These are phyloP conservation scores for Candidula unifasciata DNA, from an alignment of 2,888 invertebrate species.

Conservation along the genomic window DNA sequence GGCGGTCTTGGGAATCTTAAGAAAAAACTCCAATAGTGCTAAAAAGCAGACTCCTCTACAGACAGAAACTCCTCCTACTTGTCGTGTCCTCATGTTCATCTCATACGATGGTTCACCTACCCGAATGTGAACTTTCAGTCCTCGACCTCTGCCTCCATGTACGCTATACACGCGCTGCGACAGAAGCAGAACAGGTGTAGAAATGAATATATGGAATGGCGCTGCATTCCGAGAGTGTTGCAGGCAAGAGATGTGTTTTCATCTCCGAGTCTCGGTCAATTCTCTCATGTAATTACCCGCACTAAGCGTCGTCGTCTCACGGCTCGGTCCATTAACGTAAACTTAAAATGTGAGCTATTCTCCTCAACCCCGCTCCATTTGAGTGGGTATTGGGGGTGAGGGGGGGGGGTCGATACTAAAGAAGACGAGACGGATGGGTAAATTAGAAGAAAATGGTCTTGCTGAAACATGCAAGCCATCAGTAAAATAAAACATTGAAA, in stretches of 20 bases:
- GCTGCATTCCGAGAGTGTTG: slow-evolving; percentile 24
- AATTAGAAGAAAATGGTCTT: no score
- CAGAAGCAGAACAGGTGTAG: slow-evolving; percentile 48
- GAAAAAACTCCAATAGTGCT: no score
- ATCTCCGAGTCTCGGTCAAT: slow-evolving; percentile 30
- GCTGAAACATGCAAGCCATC: no score
- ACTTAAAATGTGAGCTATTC: slow-evolving; percentile 11
- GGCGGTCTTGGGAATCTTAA: no score
- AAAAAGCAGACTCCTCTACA: no score
- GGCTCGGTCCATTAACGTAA: slow-evolving; percentile 12
- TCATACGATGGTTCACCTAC: no score
- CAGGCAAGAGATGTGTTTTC: slow-evolving; percentile 4
- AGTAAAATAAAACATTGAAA: no score
- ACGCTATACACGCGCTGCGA: slow-evolving; percentile 44
- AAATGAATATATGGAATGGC: slow-evolving; percentile 2
- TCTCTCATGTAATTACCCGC: slow-evolving; percentile 20
- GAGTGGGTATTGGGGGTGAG: neutral
- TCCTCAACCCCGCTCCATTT: slow-evolving; percentile 20
- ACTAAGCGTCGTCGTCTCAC: slow-evolving; percentile 3
- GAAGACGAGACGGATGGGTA: no score
- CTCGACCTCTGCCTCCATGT: neutral
- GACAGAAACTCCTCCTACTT: neutral
- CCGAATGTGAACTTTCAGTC: no score
- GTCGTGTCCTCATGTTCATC: neutral
- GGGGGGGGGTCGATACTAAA: neutral